These are phyloP conservation scores for Antheraea mylitta DNA, from an alignment of 1,140 invertebrate genomes.

Conservation along the genomic window DNA sequence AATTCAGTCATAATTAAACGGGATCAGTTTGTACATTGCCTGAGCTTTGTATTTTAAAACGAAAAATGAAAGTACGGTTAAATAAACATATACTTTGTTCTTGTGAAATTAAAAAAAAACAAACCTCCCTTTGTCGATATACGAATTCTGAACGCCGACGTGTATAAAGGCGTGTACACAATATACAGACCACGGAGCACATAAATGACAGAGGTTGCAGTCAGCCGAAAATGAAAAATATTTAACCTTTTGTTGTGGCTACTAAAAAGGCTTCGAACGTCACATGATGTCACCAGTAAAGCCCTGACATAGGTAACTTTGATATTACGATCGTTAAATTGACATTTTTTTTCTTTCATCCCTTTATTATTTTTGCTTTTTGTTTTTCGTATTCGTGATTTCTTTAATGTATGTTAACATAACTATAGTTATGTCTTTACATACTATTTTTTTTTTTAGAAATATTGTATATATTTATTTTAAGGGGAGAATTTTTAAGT, in stretches of 20 bases:
- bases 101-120: slow-evolving; percentile 5
- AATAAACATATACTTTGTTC: background rate
- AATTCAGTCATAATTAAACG: too few relatives aligned
- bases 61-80: background rate
- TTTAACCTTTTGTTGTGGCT: slow-evolving; percentile 10
- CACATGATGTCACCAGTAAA: slow-evolving; percentile 2
- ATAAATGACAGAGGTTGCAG: slow-evolving; percentile 8
- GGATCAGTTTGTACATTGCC: too few relatives aligned
- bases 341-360: background rate
- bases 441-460: too few relatives aligned
- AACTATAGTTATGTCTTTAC: too few relatives aligned
- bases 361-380: too few relatives aligned
- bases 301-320: slow-evolving; percentile 2
- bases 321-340: background rate
- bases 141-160: background rate
- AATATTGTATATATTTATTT: too few relatives aligned
- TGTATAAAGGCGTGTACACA: background rate
- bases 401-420: too few relatives aligned
- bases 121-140: background rate
- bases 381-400: too few relatives aligned
- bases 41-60: background rate
- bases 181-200: background rate
- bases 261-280: slow-evolving; percentile 8
- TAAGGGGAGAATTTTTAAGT: too few relatives aligned
- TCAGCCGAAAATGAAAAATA: slow-evolving; percentile 11